Base-by-base conservation (phyloP, 1,140 invertebrate species). In the Pachypeltis micranthus region DNA sequence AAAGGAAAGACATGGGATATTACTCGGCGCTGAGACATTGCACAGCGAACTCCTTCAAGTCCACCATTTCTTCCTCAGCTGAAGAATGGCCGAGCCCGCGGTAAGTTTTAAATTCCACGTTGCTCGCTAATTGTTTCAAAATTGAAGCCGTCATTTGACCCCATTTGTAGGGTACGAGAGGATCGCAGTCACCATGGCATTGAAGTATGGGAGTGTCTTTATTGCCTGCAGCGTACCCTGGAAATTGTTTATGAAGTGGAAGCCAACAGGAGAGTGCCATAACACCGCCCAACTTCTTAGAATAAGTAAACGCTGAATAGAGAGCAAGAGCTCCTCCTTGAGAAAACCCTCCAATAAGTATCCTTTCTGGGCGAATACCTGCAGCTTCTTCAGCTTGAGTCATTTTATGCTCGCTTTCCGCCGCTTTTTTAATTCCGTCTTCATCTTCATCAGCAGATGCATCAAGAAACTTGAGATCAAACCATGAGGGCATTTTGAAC, bases 401-500 rank as follows among this genome's bases (percentile, higher is more conserved):
- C 19, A 65, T 16, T 19, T 27, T 57, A 58, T 65, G 64, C 19
- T 98, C 84, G 68, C 81, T 79, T 66, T 83, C 79, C 28, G 88
- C 81, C 14, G 94, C 92, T 72, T 79, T 80, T 65, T 85, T 81
- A 67, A 98, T 96, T 4, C 91, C 80, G 67, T 72, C 85, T 72
- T 91, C 91, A 79, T 98, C 95, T 78, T 97, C 92, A 14, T 85
- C 84, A 23, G 86, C 87, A 62, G 81, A 84, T 19, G 86, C 83
- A 73, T 93, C 87, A 66, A 98, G 76, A 10, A 87, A 84, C 72
- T 83, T 82, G 60, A 98, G 80, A 78, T 98, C 94, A 80, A 97
- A 98, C 92, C 94, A 96, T 14, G 93, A 94, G 16, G 93, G 92
- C 93, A 97, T 96, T 67, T 82, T 81, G 70, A 93, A 92, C 1